phyloP scores from a whole-genome alignment of 2,888 invertebrate genomes.

The Drosophila sordidula region DNA sequence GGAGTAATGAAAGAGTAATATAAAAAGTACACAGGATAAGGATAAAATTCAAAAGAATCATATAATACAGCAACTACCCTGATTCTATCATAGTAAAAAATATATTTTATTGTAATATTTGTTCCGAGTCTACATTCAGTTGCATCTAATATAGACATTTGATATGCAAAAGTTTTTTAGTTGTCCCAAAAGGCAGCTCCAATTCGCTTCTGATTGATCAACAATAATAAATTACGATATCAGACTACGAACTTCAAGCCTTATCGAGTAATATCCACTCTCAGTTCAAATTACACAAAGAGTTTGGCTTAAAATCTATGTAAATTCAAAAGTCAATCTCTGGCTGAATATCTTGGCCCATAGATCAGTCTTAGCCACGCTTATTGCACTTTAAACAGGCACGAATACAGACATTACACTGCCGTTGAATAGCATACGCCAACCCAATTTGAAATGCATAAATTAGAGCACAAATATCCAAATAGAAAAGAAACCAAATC shows the following conservation, averaged over 20 bases:
- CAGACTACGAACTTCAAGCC: conserved; percentile 38
- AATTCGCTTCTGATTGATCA: conserved; percentile 58
- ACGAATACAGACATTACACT: conserved; percentile 77
- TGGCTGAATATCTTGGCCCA: conserved; percentile 37
- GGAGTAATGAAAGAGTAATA: no score
- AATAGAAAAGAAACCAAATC: conserved; percentile 31
- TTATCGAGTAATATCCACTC: conserved; percentile 36
- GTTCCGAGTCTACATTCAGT: neutral
- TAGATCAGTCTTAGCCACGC: conserved; percentile 73
- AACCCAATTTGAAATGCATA: conserved; percentile 68
- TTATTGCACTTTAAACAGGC: conserved; percentile 77
- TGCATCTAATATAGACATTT: conserved; percentile 11
- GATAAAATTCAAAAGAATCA: no score
- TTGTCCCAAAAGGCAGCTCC: conserved; percentile 17
- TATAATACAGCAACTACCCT: no score
- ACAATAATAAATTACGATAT: conserved; percentile 51
- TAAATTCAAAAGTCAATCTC: conserved; percentile 42
- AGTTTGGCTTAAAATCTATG: conserved; percentile 20
- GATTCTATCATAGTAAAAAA: no score
- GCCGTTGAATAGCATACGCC: conserved; percentile 71
- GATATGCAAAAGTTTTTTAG: conserved; percentile 10
- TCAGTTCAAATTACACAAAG: conserved; percentile 29
- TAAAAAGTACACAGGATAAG: no score
- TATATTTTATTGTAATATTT: no score
- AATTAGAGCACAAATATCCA: conserved; percentile 62